Base-by-base conservation (phyloP, 2,888 invertebrate genomes). In the Xestobium rufovillosum region DNA sequence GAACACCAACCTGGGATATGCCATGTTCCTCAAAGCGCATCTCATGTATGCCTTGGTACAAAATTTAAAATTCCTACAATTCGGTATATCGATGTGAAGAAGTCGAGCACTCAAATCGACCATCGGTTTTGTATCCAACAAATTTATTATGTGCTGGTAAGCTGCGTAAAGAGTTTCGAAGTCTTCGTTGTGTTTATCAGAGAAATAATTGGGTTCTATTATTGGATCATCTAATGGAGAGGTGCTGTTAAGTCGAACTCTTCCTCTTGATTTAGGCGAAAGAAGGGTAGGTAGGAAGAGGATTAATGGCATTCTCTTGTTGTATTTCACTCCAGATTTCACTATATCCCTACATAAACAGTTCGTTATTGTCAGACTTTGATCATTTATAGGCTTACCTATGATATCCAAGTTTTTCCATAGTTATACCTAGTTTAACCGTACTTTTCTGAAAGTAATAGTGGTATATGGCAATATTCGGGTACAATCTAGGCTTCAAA, bases 201-300 rank as follows among this genome's bases (percentile, higher is more conserved):
- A 56, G 14, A 83, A 68, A 56, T 81, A 83, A 50, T 80, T 78
- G 1, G 79, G 66, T 48, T 74, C 65, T 29, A 83, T 75, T 14
- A 68, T 49, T 0, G 82, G 81, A 34, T 71, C 63, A 3, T 76
- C 73, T 14, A 63, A 56, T 0, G 80, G 77, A 55, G 81, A 59
- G 1, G 57, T 60, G 1, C 73, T 72, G 26, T 58, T 57, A 9
- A 84, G 57, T 38, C 66, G 61, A 3, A 84, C 10, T 13, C 53
- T 43, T 1, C 70, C 70, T 3, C 43, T 33, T 8, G 68, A 68
- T 41, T 61, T 60, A 0, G 70, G 73, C 23, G 72, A 62, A 56
- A 78, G 25, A 2, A 66, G 13, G 4, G 49, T 49, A 1, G 51
- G 50, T 4, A 51, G 38, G 4, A 54, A 50, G 28, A 27, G 13